phyloP scores from a whole-genome alignment of 2,113 vertebrate genomes.

The Alaudala cheleensis region DNA sequence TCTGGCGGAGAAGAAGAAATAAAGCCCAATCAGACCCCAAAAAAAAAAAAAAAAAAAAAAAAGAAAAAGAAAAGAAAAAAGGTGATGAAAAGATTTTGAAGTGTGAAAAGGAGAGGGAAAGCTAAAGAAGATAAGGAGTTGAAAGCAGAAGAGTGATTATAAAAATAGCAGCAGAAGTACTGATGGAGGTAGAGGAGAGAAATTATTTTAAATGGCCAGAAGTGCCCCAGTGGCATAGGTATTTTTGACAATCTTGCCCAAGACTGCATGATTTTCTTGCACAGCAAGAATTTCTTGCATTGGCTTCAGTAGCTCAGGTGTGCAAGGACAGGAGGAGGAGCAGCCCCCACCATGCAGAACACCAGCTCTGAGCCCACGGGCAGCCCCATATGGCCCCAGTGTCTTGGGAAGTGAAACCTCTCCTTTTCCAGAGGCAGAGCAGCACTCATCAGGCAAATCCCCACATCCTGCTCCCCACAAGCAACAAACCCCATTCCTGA shows the following conservation, averaged over 20 bases:
- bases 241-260: not conserved
- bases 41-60: not conserved
- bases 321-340: not conserved
- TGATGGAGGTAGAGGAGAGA: not conserved
- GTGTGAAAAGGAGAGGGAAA: conserved; percentile 1
- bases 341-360: not conserved
- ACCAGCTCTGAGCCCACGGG: fast-evolving
- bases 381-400: not conserved
- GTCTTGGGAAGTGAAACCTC: fast-evolving
- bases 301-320: not conserved
- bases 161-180: conserved; percentile 23
- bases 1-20: conserved; percentile 60
- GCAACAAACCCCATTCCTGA: not conserved
- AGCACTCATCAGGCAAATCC: not conserved
- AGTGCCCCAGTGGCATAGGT: not conserved
- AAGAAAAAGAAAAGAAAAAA: not conserved
- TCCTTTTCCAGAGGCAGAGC: not conserved
- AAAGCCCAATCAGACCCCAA: conserved; percentile 39
- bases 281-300: not conserved
- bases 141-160: conserved; percentile 18
- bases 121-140: conserved; percentile 27
- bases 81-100: conserved; percentile 70
- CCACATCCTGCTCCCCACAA: not conserved
- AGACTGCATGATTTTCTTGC: not conserved
- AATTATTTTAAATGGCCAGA: not conserved